Percentiles rank a stretch among this genome's conserved stretches.
phyloP scores from a whole-genome alignment of 2,888 invertebrate species.

The Cephus nigrinus region DNA sequence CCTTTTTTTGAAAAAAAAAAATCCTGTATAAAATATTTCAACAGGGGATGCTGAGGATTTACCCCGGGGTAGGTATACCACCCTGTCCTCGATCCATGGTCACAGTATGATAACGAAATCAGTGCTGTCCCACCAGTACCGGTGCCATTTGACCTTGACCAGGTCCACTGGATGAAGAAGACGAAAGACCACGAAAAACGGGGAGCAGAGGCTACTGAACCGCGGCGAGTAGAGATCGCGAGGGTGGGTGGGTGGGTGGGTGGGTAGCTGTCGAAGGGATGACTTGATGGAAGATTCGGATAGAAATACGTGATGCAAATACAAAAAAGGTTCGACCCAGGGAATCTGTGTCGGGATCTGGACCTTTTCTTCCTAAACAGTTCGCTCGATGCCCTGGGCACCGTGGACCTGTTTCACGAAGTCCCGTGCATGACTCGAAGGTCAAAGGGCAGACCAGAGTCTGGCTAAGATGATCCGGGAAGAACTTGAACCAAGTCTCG shows the following conservation, averaged over 20 bases:
- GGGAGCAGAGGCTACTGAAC: background rate
- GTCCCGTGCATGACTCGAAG: background rate
- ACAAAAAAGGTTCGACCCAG: constrained; percentile 11
- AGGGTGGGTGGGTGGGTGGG: no score
- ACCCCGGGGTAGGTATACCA: no score
- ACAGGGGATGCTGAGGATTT: background rate
- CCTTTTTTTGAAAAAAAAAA: no score
- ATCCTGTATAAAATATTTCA: background rate
- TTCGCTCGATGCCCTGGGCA: background rate
- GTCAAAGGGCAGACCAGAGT: background rate
- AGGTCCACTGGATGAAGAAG: background rate
- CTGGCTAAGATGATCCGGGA: no score
- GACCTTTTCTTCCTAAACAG: constrained; percentile 15
- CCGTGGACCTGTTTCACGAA: background rate
- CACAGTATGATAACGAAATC: background rate
- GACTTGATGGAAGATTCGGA: constrained; percentile 22
- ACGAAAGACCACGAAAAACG: no score
- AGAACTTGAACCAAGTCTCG: background rate
- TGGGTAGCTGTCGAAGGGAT: background rate
- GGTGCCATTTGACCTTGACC: background rate
- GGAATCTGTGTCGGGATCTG: constrained; percentile 14
- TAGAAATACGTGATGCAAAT: constrained; percentile 24
- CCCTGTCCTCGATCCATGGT: background rate
- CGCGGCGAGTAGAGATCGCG: background rate
- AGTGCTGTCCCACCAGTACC: background rate